Evolutionary conservation across 2,888 invertebrate species (phyloP), one percentile per base, ranked within the genome.

Genomic region (Rhorus exstirpatorius): DNA sequence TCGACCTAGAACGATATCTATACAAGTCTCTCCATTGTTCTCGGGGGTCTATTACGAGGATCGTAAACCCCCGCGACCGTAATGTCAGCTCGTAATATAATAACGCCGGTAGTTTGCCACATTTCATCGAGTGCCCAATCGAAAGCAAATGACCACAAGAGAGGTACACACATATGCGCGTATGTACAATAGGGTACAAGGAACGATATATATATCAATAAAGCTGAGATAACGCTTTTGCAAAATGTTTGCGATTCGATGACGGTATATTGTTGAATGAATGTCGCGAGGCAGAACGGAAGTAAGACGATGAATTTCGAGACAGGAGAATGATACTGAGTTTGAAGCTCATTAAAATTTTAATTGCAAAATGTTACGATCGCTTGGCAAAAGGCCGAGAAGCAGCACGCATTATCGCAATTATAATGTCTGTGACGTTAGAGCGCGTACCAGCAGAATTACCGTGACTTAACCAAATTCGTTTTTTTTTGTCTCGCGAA

Each of bases 31-130:
- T 49, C 68, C 65, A 84, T 84, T 84, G 84, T 84, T 80, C 80
- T 76, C 74, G n/a, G 46, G 55, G 41, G 65, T 78, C 79, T 46
- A 74, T 80, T 46, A 78, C 79, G 75, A 67, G 38, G 71, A 77
- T 78, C 84, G 80, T 83, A 84, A 84, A 84, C 49, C 63, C 71
- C 19, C 44, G 58, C 53, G 61, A n/a, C n/a, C 60, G 79, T 80
- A 83, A 84, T 78, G 80, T 78, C 76, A 70, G 75, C 79, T 76
- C 79, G 82, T 79, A 77, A 82, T 84, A 75, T 75, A 76, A 79
- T 81, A 77, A 83, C 76, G 72, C 60, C 58, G 74, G 68, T 74
- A 68, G 77, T 80, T 81, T 51, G 61, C 78, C 58, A 75, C 78
- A 74, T 76, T 81, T 83, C 83, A 83, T 68, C 79, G 71, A 75